Base-by-base conservation (phyloP, 1,140 invertebrate genomes). In the Delia radicum region DNA sequence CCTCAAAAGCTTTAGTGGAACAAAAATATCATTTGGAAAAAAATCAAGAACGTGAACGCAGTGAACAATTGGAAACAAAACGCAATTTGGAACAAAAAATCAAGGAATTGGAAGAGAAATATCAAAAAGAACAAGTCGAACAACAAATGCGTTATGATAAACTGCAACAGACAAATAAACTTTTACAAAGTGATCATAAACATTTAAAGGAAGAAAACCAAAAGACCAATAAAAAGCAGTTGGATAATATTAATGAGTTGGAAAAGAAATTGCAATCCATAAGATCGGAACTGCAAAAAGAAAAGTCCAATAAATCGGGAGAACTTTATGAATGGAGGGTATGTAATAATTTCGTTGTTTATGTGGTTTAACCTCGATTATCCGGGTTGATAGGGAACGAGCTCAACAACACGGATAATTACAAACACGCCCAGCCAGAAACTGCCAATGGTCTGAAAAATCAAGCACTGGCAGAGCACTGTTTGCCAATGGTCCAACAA, bases 1-100 rank as follows among this genome's bases (percentile, higher is more conserved):
- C 73, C 1, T 21, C 78, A 55, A 71, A 75, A 85, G 84, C 81
- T 6, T 75, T 84, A 0, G 78, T 79, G 4, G 82, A 81, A 71
- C 87, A 89, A 42, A 89, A 89, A 76, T 79, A 86, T 62, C 78
- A 86, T n/a, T 78, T 87, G 12, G 87, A 89, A 76, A 88, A 88
- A 76, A 86, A 82, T 15, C 78, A 87, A 27, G 87, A 88, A 77
- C 76, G 78, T 29, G 87, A 89, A 79, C 87, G 87, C 69, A 81
- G 81, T 2, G 87, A 88, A 69, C 87, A 88, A 77, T 77, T 86
- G 75, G 81, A 85, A 73, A 80, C 81, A 13, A 86, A 86, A 75
- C 81, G 81, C 13, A 86, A 84, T 37, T 81, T 85, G 21, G 86
- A 87, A 77, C 77, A 78, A 65, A 84, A 82, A 80, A 61, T 87